Conservation (phyloP, 2,797 vertebrate genomes). For the Echeneis naucrates region DNA sequence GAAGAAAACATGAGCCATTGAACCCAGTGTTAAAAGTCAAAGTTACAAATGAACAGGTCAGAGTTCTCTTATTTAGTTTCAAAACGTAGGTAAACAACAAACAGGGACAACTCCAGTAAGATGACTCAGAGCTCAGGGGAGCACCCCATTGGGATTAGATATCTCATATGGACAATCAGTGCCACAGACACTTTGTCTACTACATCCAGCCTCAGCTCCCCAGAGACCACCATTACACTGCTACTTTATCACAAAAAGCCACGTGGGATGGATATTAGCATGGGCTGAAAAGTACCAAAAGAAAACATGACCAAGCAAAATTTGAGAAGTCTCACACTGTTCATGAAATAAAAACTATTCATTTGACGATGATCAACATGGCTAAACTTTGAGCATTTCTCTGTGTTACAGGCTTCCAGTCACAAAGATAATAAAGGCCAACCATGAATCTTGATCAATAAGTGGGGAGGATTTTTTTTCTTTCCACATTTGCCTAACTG, state of each 20-base stretch:
- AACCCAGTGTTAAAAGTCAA: background rate
- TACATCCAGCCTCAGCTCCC: constrained; percentile 47
- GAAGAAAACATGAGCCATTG: background rate
- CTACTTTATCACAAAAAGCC: constrained; percentile 62
- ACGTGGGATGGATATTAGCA: constrained; percentile 63
- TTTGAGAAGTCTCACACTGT: constrained; percentile 4
- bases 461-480: constrained; percentile 59
- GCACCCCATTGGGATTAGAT: constrained; percentile 47
- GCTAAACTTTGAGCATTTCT: constrained; percentile 36
- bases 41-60: background rate
- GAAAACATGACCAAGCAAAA: constrained; percentile 45
- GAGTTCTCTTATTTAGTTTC: constrained; percentile 1
- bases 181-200: constrained; percentile 58
- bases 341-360: constrained; percentile 10
- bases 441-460: constrained; percentile 66
- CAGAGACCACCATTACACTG: constrained; percentile 62
- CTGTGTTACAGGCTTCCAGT: constrained; percentile 12
- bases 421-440: constrained; percentile 42
- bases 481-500: constrained; percentile 75
- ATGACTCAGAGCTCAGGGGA: constrained; percentile 32
- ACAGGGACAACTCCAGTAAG: constrained; percentile 3
- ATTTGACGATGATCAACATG: constrained; percentile 39
- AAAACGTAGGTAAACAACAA: constrained; percentile 29
- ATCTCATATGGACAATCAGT: constrained; percentile 46
- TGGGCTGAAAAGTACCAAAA: constrained; percentile 15